Base-by-base conservation (phyloP, 2,888 invertebrate species). In the Pseudeuparius sepicola region DNA sequence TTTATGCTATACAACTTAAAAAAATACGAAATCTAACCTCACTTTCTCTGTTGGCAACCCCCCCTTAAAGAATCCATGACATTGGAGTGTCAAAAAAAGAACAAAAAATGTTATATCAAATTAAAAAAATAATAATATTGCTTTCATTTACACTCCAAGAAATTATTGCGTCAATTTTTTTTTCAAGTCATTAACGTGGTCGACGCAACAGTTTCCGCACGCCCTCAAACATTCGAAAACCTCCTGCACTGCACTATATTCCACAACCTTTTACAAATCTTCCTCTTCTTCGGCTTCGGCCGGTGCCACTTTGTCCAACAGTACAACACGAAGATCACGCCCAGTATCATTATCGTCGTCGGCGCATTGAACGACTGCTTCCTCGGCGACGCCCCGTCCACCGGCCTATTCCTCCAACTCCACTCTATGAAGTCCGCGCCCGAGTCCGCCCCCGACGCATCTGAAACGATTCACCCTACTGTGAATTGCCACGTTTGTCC, bases 391-490 rank as follows among this genome's bases (percentile, higher is more conserved):
- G 10, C 20, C 53, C 51, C 2, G 57, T 59, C 17, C 55, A 52
- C 66, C 6, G 67, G 66, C 7, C 60, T 64, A 47, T 61, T 63
- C 4, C 71, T 63, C 73, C 72, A 74, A 10, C 67, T 68, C 42
- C 69, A 66, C 27, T 51, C 51, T 23, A 52, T 48, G 10, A 69
- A 60, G 3, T 70, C 72, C 6, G 66, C 63, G 39, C 68, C 69
- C 12, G 61, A 66, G 7, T 68, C 70, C 7, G 64, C 64, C 33
- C 68, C 71, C 56, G 58, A 55, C 18, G 56, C 55, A 51, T 61
- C 61, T 61, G 53, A 38, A 54, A 59, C 41, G 28, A 34, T 32
- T 49, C 48, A 56, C 44, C 49, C 56, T 56, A 45, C 39, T 37
- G 46, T 57, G 52, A 54, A 46, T 47, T 53, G 42, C 17, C 10